Percentiles rank a stretch among this genome's conserved stretches.
These are phyloP conservation scores for Gobio gobio DNA, from an alignment of 2,113 vertebrate genomes.

Conservation along the genomic window DNA sequence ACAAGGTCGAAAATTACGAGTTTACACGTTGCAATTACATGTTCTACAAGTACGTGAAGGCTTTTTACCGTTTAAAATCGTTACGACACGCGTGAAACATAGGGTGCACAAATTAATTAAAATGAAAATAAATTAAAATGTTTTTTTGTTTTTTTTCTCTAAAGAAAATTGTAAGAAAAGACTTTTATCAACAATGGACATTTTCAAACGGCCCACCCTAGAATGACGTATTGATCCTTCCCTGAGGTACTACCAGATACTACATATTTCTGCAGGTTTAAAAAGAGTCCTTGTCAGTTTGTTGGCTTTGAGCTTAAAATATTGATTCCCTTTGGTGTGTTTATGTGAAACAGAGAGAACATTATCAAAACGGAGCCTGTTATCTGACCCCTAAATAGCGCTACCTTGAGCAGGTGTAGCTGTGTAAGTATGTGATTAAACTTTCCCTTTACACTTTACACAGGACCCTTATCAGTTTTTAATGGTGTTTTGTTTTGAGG, in stretches of 20 bases:
- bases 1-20: no score
- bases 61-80: no score
- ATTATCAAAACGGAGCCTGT: not conserved
- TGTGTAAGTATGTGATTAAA: not conserved
- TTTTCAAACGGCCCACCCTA: no score
- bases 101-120: no score
- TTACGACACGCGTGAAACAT: no score
- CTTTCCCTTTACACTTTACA: not conserved
- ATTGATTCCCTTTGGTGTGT: not conserved
- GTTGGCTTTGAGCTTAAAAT: slow-evolving; percentile 10
- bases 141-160: no score
- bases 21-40: no score
- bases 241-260: no score
- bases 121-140: no score
- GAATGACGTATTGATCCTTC: not conserved
- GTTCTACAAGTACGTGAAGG: no score
- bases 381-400: not conserved
- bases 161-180: not conserved
- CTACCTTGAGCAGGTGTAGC: not conserved
- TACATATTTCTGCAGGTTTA: not conserved
- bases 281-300: not conserved
- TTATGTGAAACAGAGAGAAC: not conserved
- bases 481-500: not conserved
- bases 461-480: not conserved
- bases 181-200: not conserved